Base-by-base conservation (phyloP, 2,888 invertebrate species). In the Pammene fasciana region DNA sequence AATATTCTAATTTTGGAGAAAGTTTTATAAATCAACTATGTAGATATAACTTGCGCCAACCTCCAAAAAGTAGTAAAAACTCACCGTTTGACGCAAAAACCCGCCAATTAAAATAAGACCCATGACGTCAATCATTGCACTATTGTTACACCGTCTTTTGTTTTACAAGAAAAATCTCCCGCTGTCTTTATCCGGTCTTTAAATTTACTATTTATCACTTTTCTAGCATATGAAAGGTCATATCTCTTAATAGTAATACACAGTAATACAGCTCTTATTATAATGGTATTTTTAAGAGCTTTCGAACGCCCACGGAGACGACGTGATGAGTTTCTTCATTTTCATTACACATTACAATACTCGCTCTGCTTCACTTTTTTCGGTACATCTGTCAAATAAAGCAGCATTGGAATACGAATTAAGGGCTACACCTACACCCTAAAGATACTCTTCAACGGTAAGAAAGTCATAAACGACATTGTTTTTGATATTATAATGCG, bases 91-190 rank as follows among this genome's bases (percentile, higher is more conserved):
- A 67, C 60, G 60, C 67, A 61, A 67, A n/a, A 54, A 6, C 13
- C 16, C 46, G 10, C 67, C 54, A 61, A 61, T 67, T 67, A 46
- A 16, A 50, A 55, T 46, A 45, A 55, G 65, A 14, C 36, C 36
- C 16, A 38, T 62, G 62, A 50, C 68, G 62, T 68, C 68, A 56
- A 62, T 68, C 41, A 41, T 62, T 62, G 38, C 52, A 18, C 56
- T 41, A 62, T 62, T 68, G 68, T 62, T 55, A 34, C 54, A 14
- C 61, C 16, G 54, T 45, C 54, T 64, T 64, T 55, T 64, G 54
- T 64, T 64, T 54, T 64, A 55, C 13, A 0, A 45, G 38, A 38
- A 45, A 34, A 55, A 64, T 54, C 57, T 54, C 56, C 62, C 62
- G 66, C 61, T 26, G 50, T 9, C 50, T 26, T 50, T 11, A 50